These are phyloP conservation scores for Dusona sp. DNA, from an alignment of 2,888 invertebrate genomes.

Conservation along the genomic window DNA sequence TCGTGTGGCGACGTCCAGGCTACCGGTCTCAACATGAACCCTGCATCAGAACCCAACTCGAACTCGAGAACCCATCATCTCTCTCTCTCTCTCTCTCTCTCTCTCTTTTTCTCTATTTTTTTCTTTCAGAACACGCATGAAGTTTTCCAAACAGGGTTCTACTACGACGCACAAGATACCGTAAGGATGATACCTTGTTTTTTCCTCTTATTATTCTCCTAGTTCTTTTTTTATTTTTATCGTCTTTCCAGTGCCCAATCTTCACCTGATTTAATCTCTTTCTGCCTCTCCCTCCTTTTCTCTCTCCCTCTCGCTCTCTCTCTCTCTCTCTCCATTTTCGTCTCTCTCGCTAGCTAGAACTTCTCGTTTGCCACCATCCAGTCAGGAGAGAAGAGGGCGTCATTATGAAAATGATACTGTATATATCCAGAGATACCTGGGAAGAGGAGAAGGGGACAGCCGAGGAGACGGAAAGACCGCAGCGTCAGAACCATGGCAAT, in stretches of 20 bases:
- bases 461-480: slow-evolving; percentile 79
- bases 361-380: slow-evolving; percentile 46
- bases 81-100: slow-evolving; percentile 56
- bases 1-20: slow-evolving; percentile 48
- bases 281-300: slow-evolving; percentile 9
- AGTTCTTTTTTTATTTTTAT: slow-evolving; percentile 48
- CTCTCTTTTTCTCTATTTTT: slow-evolving; percentile 49
- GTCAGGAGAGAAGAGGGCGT: slow-evolving; percentile 73
- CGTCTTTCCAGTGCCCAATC: slow-evolving; percentile 27
- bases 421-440: slow-evolving; percentile 73
- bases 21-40: slow-evolving; percentile 34
- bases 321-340: not conserved
- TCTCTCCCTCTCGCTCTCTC: slow-evolving; percentile 8
- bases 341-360: slow-evolving; percentile 11
- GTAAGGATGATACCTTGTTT: slow-evolving; percentile 69
- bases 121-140: not conserved
- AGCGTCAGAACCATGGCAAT: slow-evolving; percentile 81
- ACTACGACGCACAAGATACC: slow-evolving; percentile 20
- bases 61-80: slow-evolving; percentile 46
- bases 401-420: slow-evolving; percentile 84
- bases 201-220: slow-evolving; percentile 51
- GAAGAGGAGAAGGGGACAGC: slow-evolving; percentile 66
- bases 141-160: slow-evolving; percentile 10
- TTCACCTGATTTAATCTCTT: slow-evolving; percentile 23
- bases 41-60: slow-evolving; percentile 56